These are phyloP conservation scores for Sympetrum striolatum DNA, from an alignment of 2,888 invertebrate species.

Conservation along the genomic window DNA sequence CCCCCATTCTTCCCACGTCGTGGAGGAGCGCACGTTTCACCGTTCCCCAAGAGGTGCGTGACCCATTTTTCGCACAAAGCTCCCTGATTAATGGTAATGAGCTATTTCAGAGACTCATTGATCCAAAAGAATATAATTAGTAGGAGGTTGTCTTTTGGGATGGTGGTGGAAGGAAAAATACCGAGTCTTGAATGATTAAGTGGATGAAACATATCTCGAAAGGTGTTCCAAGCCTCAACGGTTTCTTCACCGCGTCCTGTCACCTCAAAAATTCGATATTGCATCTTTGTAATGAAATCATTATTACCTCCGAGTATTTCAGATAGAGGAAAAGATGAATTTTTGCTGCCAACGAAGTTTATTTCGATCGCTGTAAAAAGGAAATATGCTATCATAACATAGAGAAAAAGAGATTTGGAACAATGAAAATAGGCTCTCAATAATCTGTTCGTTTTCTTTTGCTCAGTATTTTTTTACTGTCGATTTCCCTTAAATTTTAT, in stretches of 20 bases:
- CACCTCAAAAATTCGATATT: background rate
- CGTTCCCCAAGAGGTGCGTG: background rate
- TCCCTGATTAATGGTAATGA: background rate
- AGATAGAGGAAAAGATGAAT: background rate
- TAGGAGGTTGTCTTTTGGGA: background rate
- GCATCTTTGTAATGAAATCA: background rate
- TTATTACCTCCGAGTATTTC: background rate
- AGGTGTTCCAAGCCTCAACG: background rate
- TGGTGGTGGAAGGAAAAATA: background rate
- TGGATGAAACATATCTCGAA: background rate
- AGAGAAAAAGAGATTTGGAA: too few relatives aligned
- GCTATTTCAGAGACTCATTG: background rate
- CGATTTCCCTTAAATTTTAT: too few relatives aligned
- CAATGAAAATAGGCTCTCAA: too few relatives aligned
- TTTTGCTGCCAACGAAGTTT: too few relatives aligned
- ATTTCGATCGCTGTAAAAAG: too few relatives aligned
- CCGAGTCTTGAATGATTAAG: background rate
- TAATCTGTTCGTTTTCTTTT: too few relatives aligned
- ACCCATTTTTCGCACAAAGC: background rate
- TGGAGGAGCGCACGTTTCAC: background rate
- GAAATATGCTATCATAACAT: too few relatives aligned
- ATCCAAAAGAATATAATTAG: slow-evolving; percentile 3
- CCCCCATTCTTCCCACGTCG: background rate
- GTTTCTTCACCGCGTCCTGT: background rate
- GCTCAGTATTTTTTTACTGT: too few relatives aligned